These are phyloP conservation scores for Drosophila hamatofila DNA, from an alignment of 2,888 invertebrate genomes.

Conservation along the genomic window DNA sequence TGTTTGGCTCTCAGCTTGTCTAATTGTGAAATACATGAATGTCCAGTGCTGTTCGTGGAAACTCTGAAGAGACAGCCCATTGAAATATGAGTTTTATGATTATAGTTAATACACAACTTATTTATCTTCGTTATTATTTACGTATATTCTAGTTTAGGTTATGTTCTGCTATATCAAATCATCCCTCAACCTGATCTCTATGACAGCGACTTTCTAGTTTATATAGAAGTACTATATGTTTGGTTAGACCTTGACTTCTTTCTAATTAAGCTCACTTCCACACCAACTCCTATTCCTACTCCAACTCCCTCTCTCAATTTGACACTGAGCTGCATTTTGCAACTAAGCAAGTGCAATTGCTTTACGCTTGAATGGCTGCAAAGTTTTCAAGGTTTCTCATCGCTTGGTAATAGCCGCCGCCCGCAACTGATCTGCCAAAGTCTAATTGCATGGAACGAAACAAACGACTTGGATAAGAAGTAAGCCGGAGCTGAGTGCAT, in stretches of 20 bases:
- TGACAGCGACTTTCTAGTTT: neutral
- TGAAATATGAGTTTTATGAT: conserved; percentile 16
- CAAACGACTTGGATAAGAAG: conserved; percentile 77
- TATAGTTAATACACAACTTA: neutral
- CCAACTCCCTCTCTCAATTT: conserved; percentile 6
- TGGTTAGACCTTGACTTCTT: conserved; percentile 23
- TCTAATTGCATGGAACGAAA: conserved; percentile 81
- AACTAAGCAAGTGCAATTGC: conserved; percentile 37
- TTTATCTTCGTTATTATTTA: too few species aligned
- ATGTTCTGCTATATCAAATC: neutral
- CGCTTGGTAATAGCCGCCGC: conserved; percentile 51
- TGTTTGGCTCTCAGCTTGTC: conserved; percentile 1
- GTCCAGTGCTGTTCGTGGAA: neutral
- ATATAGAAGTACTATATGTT: too few species aligned
- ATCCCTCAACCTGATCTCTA: neutral
- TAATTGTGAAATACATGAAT: neutral
- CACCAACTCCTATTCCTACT: conserved; percentile 1
- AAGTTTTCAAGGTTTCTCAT: conserved; percentile 59
- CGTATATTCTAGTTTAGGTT: neutral
- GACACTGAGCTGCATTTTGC: conserved; percentile 31
- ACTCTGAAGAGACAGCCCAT: neutral
- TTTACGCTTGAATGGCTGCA: conserved; percentile 61
- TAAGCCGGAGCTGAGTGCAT: conserved; percentile 30
- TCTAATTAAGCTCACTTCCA: conserved; percentile 66
- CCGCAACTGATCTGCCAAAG: conserved; percentile 74